These are phyloP conservation scores for Philhelius pedissequus DNA, from an alignment of 2,888 invertebrate species.

Conservation along the genomic window DNA sequence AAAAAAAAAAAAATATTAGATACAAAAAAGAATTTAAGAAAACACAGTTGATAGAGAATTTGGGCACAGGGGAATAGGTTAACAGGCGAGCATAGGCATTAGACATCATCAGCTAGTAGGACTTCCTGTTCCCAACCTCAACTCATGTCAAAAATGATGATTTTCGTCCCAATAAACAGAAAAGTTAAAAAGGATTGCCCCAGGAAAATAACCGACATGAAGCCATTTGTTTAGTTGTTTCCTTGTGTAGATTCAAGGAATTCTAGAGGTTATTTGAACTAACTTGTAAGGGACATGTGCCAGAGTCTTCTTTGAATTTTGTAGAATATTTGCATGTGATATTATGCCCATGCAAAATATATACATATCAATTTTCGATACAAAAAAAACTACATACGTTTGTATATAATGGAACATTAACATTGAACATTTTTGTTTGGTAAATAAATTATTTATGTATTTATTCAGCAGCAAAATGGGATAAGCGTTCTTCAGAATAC, in stretches of 20 bases:
- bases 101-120: neutral
- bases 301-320: neutral
- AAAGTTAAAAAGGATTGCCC: constrained; percentile 53
- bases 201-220: constrained; percentile 43
- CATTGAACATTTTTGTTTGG: constrained; percentile 32
- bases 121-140: neutral
- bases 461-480: constrained; percentile 34
- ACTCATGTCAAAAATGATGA: constrained; percentile 43
- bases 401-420: constrained; percentile 2
- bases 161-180: constrained; percentile 8
- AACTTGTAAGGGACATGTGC: constrained; percentile 33
- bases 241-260: constrained; percentile 18
- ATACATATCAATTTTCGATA: neutral
- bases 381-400: neutral
- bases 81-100: neutral
- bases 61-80: neutral
- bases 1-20: too few relatives aligned
- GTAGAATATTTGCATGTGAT: constrained; percentile 26
- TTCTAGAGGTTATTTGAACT: constrained; percentile 43
- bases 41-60: neutral
- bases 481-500: constrained; percentile 20
- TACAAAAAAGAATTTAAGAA: neutral
- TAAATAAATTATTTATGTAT: constrained; percentile 61
- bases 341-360: neutral
- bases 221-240: constrained; percentile 52